phyloP scores from a whole-genome alignment of 2,113 vertebrate species.

The Rhineura floridana region DNA sequence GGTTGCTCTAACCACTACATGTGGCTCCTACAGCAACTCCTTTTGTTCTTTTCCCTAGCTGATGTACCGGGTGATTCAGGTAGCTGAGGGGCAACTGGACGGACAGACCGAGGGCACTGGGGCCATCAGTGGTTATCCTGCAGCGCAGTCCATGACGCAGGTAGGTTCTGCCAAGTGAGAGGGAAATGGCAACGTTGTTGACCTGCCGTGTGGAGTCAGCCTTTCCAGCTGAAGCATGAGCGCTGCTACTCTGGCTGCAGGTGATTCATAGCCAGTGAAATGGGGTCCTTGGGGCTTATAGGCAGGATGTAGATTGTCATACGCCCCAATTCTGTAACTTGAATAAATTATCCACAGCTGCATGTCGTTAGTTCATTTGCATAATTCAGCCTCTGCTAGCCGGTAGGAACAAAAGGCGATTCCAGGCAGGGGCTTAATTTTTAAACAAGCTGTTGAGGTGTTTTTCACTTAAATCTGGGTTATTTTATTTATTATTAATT shows the following conservation, averaged over 20 bases:
- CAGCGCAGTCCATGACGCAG: slow-evolving; percentile 89
- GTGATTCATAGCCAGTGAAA: too few species aligned
- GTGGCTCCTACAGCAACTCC: neutral
- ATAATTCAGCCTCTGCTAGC: neutral
- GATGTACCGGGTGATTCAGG: slow-evolving; percentile 93
- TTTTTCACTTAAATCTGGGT: too few species aligned
- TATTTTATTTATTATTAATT: too few species aligned
- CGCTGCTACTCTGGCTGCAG: neutral
- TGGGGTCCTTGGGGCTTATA: neutral
- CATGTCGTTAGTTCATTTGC: neutral
- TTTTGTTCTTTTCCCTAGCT: slow-evolving; percentile 73
- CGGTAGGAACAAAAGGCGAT: neutral
- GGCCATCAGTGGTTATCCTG: slow-evolving; percentile 91
- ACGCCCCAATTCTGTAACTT: neutral
- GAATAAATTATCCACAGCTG: neutral
- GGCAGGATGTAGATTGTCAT: neutral
- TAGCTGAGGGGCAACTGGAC: slow-evolving; percentile 91
- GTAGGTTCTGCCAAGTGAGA: slow-evolving; percentile 54
- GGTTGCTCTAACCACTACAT: neutral
- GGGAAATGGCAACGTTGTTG: neutral
- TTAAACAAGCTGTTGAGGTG: too few species aligned
- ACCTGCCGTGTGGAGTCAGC: too few species aligned
- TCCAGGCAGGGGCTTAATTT: too few species aligned
- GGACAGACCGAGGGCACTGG: slow-evolving; percentile 86
- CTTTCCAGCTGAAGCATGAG: neutral